Percentiles rank a stretch among this genome's conserved stretches.
phyloP scores from a whole-genome alignment of 2,888 invertebrate species.

The Heteromurus nitidus region DNA sequence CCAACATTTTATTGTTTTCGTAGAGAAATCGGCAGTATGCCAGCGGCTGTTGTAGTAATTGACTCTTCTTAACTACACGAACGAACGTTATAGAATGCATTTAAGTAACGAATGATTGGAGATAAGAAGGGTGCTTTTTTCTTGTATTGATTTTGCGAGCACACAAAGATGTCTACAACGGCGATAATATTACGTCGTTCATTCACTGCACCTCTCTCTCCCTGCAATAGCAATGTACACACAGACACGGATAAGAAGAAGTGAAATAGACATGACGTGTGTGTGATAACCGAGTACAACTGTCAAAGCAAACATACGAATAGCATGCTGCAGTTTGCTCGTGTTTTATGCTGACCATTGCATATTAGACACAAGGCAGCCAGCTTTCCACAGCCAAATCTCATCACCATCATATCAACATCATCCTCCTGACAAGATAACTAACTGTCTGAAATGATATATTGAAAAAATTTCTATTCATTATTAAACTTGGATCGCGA shows the following conservation, averaged over 20 bases:
- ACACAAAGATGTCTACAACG: too few species aligned
- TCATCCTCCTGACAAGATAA: slow-evolving; percentile 28
- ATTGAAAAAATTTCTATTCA: neutral
- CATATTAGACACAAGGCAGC: too few species aligned
- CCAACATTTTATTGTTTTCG: neutral
- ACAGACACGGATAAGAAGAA: neutral
- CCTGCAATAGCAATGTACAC: neutral
- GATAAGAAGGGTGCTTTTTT: neutral
- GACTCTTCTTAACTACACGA: too few species aligned
- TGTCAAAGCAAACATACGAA: slow-evolving; percentile 27
- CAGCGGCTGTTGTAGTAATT: slow-evolving; percentile 12
- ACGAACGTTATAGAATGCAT: too few species aligned
- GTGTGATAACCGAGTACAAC: slow-evolving; percentile 14
- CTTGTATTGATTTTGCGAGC: neutral
- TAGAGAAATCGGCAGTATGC: slow-evolving; percentile 23
- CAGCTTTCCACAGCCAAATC: too few species aligned
- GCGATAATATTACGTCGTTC: neutral
- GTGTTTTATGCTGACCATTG: neutral
- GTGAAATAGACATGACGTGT: slow-evolving; percentile 11
- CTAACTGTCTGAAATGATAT: slow-evolving; percentile 20
- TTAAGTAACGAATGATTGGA: neutral
- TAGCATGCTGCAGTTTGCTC: neutral
- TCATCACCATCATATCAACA: slow-evolving; percentile 17
- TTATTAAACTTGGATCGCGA: too few species aligned
- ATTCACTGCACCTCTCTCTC: neutral